Base-by-base conservation (phyloP, 1,140 invertebrate species). In the Drosophila malerkotliana region DNA sequence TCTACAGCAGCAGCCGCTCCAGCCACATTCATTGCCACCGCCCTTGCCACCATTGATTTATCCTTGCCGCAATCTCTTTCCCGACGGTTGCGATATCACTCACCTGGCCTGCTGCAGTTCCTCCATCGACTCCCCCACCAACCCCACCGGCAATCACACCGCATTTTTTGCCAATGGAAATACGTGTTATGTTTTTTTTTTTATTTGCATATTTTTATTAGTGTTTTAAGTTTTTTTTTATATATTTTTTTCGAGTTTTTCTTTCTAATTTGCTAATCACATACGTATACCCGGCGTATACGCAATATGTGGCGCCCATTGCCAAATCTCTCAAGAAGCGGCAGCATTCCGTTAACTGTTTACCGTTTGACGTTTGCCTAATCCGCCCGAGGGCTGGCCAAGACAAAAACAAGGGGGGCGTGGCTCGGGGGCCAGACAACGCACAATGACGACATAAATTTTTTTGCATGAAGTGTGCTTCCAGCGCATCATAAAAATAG, bases 51-150 rank as follows among this genome's bases (percentile, higher is more conserved):
- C 85, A 3, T 51, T 84, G 21, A 90, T 90, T 39, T 90, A 90
- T 82, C 88, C 88, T 30, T 90, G 88, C 56, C 88, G 88, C 55
- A 90, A 90, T 71, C 74, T 90, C n/a, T 90, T 90, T 60, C 88
- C 88, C 52, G 88, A 84, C 58, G 88, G 88, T 60, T 90, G 88
- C 62, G 88, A 90, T 69, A 90, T 90, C 39, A 80, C 72, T 51
- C 77, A 89, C 57, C 59, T 78, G 51, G 63, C 69, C 64, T 89
- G 84, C 44, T 77, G 62, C 69, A 78, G 71, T 34, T 60, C 72
- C 61, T 67, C 61, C 59, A 24, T 49, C 55, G 39, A 57, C 28
- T 6, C 28, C 10, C 30, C 47, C 32, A 37, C 28, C 28, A 41
- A 41, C 56, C 24, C 28, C 49, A 58, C 34, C 68, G 37, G 24